These are phyloP conservation scores for Eubasilissa splendida DNA, from an alignment of 2,888 invertebrate genomes.

Conservation along the genomic window DNA sequence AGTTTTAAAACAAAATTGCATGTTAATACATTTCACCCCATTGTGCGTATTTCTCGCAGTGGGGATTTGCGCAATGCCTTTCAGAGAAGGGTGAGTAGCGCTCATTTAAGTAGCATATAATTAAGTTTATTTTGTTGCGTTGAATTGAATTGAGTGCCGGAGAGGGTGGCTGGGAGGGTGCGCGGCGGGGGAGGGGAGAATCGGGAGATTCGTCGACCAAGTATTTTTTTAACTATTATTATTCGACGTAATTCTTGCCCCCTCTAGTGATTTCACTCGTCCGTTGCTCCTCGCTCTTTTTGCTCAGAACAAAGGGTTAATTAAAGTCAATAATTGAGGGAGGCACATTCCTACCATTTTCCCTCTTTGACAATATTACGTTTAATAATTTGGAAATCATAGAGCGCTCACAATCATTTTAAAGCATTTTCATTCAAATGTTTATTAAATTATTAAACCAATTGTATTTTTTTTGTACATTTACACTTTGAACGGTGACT, in stretches of 20 bases:
- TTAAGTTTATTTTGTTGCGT: slow-evolving; percentile 77
- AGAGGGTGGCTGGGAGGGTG: slow-evolving; percentile 44
- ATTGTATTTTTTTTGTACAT: slow-evolving; percentile 3
- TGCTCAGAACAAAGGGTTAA: slow-evolving; percentile 56
- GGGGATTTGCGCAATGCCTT: slow-evolving; percentile 57
- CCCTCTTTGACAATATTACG: slow-evolving; percentile 46
- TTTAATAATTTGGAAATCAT: slow-evolving; percentile 53
- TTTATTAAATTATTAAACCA: slow-evolving; percentile 21
- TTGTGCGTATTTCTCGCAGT: slow-evolving; percentile 6
- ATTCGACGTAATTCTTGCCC: slow-evolving; percentile 52
- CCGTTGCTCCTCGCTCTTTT: slow-evolving; percentile 54
- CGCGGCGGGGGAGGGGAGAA: slow-evolving; percentile 61
- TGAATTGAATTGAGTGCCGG: slow-evolving; percentile 62
- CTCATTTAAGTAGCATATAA: slow-evolving; percentile 82
- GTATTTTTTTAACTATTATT: slow-evolving; percentile 52
- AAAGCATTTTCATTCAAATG: slow-evolving; percentile 29
- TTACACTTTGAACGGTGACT: too few species aligned
- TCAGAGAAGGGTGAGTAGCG: slow-evolving; percentile 65
- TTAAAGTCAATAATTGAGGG: slow-evolving; percentile 57
- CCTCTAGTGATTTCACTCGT: slow-evolving; percentile 49
- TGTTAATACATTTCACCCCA: slow-evolving; percentile 36
- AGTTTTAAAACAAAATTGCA: slow-evolving; percentile 36
- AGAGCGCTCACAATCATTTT: slow-evolving; percentile 29
- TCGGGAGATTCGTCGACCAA: slow-evolving; percentile 59
- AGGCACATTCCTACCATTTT: slow-evolving; percentile 50